A percentile compares a stretch with the other conserved stretches of the same genome.
Conservation (phyloP, 2,797 vertebrate species). For the Orientallactaga sibirica region DNA sequence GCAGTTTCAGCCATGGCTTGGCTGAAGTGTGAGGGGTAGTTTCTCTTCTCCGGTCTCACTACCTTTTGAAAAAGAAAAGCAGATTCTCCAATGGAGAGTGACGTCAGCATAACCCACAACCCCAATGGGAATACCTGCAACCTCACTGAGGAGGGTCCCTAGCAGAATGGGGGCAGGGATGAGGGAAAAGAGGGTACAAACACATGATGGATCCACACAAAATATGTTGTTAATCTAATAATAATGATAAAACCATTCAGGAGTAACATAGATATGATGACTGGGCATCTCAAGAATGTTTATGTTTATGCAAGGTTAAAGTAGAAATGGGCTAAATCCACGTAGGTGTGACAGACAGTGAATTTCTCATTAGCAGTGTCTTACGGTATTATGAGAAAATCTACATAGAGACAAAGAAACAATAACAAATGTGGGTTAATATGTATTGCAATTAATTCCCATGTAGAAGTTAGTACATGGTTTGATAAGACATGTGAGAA, state of each 20-base stretch:
- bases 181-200: no score
- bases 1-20: no score
- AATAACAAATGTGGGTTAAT: not conserved
- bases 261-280: not conserved
- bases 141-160: no score
- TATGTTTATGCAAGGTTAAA: not conserved
- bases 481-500: not conserved
- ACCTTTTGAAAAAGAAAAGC: no score
- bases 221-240: no score
- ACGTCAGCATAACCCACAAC: no score
- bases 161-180: no score
- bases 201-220: no score
- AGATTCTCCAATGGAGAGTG: no score
- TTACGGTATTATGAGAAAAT: slow-evolving; percentile 17
- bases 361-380: not conserved
- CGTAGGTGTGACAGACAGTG: not conserved
- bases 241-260: not conserved
- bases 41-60: no score
- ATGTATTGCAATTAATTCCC: not conserved
- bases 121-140: no score
- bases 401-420: not conserved
- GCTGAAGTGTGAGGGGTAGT: no score
- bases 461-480: not conserved
- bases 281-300: not conserved
- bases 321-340: slow-evolving; percentile 8